phyloP scores from a whole-genome alignment of 2,113 vertebrate genomes.

The Rhinoderma darwinii region DNA sequence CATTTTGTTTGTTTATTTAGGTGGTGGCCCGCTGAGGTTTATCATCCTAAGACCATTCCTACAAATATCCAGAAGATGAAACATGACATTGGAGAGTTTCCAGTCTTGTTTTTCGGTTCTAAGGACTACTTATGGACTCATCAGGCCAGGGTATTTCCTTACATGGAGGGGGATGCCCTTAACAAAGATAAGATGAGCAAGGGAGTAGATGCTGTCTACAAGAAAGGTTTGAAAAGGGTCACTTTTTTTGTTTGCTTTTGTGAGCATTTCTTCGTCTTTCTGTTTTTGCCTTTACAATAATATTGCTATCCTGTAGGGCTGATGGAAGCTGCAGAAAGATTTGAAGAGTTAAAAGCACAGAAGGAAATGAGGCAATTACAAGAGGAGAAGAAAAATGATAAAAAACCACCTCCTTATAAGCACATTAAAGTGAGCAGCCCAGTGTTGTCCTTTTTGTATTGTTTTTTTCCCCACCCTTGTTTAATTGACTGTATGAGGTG shows the following conservation, averaged over 20 bases:
- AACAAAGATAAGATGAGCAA: constrained; percentile 98
- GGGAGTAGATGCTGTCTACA: constrained; percentile 93
- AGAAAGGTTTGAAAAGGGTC: constrained; percentile 81
- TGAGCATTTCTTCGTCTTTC: neutral
- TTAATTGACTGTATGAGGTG: too few relatives aligned
- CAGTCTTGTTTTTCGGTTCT: constrained; percentile 97
- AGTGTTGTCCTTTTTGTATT: neutral
- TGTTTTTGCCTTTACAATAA: neutral
- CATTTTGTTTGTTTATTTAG: constrained; percentile 68
- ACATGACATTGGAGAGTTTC: constrained; percentile 95
- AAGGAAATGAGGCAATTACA: constrained; percentile 94
- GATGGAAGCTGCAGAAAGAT: constrained; percentile 91
- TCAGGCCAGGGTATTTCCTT: constrained; percentile 96
- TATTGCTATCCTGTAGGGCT: constrained; percentile 76
- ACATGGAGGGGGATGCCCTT: constrained; percentile 98
- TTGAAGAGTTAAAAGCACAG: constrained; percentile 93
- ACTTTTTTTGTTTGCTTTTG: neutral
- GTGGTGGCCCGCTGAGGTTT: constrained; percentile 99
- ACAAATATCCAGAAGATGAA: constrained; percentile 96
- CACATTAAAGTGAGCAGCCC: constrained; percentile 87
- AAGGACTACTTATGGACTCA: constrained; percentile 99
- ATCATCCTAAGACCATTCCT: constrained; percentile 91
- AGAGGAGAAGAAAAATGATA: constrained; percentile 94
- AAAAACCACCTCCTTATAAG: constrained; percentile 96
- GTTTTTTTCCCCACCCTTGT: neutral